Evolutionary conservation across 37 sponge, comb jelly and placozoan genomes (phyloP).

Genomic region (Cliona cf. orientalis): DNA sequence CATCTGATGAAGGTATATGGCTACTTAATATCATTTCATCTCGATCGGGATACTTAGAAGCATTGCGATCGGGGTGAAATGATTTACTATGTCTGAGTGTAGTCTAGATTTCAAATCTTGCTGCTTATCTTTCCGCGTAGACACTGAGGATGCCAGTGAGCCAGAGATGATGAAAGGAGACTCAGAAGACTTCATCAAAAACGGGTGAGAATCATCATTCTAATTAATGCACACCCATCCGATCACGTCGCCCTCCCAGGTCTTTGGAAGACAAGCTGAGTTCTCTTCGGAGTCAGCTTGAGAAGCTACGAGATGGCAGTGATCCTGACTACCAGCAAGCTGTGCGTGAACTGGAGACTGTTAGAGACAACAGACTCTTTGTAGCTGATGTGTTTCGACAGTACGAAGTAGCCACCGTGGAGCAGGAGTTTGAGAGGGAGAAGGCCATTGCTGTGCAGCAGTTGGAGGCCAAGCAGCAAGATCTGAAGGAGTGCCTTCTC

Average conservation of each 20-base stretch:
- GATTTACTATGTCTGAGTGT: no score
- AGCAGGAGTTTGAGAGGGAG: conserved; percentile 76
- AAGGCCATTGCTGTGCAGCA: conserved; percentile 53
- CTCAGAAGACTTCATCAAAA: conserved; percentile 5
- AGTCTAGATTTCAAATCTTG: no score
- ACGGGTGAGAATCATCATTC: conserved; percentile 26
- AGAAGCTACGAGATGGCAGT: conserved; percentile 57
- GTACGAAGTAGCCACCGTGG: conserved; percentile 47
- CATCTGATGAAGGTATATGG: conserved; percentile 78
- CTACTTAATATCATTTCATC: no score
- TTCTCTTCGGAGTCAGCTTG: conserved; percentile 44
- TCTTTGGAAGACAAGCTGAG: conserved; percentile 62
- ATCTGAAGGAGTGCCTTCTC: conserved; percentile 75
- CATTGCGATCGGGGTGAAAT: no score
- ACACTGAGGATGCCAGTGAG: conserved; percentile 93
- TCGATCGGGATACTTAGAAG: background rate
- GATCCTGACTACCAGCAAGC: conserved; percentile 49
- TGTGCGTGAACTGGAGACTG: conserved; percentile 28
- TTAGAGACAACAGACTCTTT: conserved; percentile 55
- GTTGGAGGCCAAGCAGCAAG: conserved; percentile 70
- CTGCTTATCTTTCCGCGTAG: conserved; percentile 32
- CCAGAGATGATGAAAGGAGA: conserved; percentile 61
- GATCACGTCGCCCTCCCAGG: background rate
- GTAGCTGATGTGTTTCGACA: conserved; percentile 50
- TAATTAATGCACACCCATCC: background rate